phyloP scores from a whole-genome alignment of 35 echinoderm and acorn worm genomes.

The Heliocidaris tuberculata region DNA sequence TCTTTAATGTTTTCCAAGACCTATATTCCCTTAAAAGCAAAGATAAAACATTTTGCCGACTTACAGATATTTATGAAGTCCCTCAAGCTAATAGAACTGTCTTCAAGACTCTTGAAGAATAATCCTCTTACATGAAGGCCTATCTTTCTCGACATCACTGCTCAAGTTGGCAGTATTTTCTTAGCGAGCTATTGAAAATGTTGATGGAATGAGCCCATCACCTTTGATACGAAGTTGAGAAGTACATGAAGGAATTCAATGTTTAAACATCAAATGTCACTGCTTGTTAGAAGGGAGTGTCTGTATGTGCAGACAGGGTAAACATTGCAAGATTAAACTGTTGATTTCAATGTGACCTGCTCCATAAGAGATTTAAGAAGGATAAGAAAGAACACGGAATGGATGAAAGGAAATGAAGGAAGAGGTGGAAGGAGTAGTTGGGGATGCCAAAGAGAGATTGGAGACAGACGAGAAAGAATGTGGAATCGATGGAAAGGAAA shows the following conservation, averaged over 20 bases:
- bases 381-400: background rate
- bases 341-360: background rate
- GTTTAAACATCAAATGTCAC: slow-evolving; percentile 3
- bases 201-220: background rate
- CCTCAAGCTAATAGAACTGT: background rate
- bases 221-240: background rate
- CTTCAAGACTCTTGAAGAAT: background rate
- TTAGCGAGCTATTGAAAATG: background rate
- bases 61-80: background rate
- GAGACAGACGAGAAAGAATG: background rate
- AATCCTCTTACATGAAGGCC: background rate
- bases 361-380: background rate
- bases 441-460: background rate
- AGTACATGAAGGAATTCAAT: slow-evolving; percentile 17
- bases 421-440: background rate
- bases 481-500: background rate
- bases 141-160: background rate
- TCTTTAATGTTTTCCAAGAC: background rate
- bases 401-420: background rate
- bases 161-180: background rate
- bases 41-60: background rate
- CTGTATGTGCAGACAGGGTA: background rate
- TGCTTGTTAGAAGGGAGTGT: slow-evolving; percentile 1
- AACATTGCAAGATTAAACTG: background rate
- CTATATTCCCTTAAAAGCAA: background rate